Conservation (phyloP, 2,797 vertebrate genomes). For the Heterohyrax brucei region DNA sequence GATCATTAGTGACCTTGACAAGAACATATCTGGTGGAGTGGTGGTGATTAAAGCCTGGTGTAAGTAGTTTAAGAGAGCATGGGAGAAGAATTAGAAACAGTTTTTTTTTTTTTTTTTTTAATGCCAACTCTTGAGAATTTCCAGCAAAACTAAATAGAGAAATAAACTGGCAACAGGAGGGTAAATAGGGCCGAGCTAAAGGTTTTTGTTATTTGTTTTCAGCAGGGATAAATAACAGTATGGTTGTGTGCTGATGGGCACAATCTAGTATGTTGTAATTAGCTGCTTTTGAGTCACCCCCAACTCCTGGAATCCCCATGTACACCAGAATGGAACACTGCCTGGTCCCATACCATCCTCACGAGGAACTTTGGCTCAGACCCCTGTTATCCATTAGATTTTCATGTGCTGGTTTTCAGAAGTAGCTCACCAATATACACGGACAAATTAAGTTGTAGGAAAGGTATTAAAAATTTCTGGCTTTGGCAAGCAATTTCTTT, state of each 20-base stretch:
- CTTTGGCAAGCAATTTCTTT: neutral
- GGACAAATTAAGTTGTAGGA: neutral
- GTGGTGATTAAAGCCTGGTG: neutral
- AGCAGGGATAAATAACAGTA: neutral
- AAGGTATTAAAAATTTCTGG: neutral
- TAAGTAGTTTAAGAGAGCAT: neutral
- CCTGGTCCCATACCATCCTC: too few species aligned
- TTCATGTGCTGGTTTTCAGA: too few species aligned
- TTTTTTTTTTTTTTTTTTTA: too few species aligned
- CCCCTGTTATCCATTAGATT: too few species aligned
- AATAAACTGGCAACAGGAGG: neutral
- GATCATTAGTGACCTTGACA: neutral
- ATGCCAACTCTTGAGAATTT: constrained; percentile 1
- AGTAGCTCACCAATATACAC: neutral
- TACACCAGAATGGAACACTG: too few species aligned
- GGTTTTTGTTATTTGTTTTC: neutral
- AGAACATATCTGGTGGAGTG: neutral
- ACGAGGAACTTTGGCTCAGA: too few species aligned
- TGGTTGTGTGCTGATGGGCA: neutral
- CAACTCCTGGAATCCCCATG: too few species aligned
- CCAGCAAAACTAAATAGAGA: neutral
- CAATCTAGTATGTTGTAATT: neutral
- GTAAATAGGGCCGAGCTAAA: neutral
- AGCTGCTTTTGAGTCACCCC: too few species aligned
- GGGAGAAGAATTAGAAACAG: neutral